These are phyloP conservation scores for Argya squamiceps DNA, from an alignment of 2,797 vertebrate genomes.

Conservation along the genomic window DNA sequence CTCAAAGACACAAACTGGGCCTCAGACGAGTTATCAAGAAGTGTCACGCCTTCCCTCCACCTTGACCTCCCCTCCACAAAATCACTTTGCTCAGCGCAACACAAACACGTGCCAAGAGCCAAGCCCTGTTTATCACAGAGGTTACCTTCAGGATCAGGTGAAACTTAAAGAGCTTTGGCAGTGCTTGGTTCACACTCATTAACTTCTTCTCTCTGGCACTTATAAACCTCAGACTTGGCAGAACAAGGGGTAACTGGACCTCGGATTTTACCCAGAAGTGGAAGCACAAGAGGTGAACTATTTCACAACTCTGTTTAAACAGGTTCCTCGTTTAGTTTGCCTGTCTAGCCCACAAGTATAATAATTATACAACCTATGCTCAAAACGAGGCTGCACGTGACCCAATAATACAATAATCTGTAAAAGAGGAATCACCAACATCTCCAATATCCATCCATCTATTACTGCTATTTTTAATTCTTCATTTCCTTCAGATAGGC, in stretches of 20 bases:
- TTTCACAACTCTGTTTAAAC: constrained; percentile 56
- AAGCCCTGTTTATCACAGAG: neutral
- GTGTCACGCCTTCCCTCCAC: neutral
- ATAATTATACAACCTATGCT: constrained; percentile 22
- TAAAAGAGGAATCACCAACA: neutral
- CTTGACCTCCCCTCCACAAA: constrained; percentile 26
- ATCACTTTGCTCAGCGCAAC: constrained; percentile 6
- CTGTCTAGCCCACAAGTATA: neutral
- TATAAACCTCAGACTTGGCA: constrained; percentile 18
- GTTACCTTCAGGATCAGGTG: constrained; percentile 32
- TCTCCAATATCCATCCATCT: neutral
- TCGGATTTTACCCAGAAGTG: constrained; percentile 20
- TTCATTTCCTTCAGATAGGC: neutral
- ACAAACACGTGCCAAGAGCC: neutral
- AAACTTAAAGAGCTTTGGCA: constrained; percentile 23
- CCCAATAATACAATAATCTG: neutral
- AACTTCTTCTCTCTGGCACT: constrained; percentile 32
- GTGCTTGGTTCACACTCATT: neutral
- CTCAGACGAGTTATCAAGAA: neutral
- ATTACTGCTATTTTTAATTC: neutral
- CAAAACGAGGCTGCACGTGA: neutral
- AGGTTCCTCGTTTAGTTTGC: constrained; percentile 11
- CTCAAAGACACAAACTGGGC: neutral
- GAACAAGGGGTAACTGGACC: neutral
- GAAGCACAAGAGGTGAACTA: constrained; percentile 30